Evolutionary conservation across 2,797 vertebrate genomes (phyloP), one percentile per base, ranked within the genome.

Genomic region (Amblyopsis hoosieri): DNA sequence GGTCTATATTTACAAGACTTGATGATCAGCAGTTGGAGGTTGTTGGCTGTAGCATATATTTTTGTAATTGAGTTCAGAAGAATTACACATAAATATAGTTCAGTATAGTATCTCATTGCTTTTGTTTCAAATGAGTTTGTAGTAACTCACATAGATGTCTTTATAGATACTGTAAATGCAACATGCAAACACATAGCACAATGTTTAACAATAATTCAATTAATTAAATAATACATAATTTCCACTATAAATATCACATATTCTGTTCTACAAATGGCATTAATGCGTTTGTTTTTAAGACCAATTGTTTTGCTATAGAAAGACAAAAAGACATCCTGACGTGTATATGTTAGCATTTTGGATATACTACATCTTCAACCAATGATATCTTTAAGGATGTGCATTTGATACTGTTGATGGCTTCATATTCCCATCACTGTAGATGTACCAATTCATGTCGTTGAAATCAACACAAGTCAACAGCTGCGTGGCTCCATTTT

Each of bases 331-430:
- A 48, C 57, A 47, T 83, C 68, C 29, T 64, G 62, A 77, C 68
- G 74, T 71, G 76, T 67, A 80, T 81, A 76, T 4, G 45, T 64
- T 87, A 83, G 85, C 81, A 85, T 84, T 65, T 29, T 47, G 62
- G 79, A 76, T 66, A 67, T 4, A 81, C 78, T 85, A 82, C 85
- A 84, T 87, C 81, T 85, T 63, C 83, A 69, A 75, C 76, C 76
- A 74, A 78, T 73, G 68, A 67, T 62, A 66, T 79, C 81, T 85
- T 81, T 64, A 64, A 14, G 83, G 88, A 82, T 29, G 74, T 74
- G 74, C 67, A 89, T 78, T 59, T 73, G 88, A 91, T 86, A 90
- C 86, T 76, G 82, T 82, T 82, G 80, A 56, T 75, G 68, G 63
- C 69, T 68, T 72, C 72, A 69, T 71, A 64, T 75, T 85, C 81